Conservation (phyloP, 2,888 invertebrate species). For the Agrilus mali region DNA sequence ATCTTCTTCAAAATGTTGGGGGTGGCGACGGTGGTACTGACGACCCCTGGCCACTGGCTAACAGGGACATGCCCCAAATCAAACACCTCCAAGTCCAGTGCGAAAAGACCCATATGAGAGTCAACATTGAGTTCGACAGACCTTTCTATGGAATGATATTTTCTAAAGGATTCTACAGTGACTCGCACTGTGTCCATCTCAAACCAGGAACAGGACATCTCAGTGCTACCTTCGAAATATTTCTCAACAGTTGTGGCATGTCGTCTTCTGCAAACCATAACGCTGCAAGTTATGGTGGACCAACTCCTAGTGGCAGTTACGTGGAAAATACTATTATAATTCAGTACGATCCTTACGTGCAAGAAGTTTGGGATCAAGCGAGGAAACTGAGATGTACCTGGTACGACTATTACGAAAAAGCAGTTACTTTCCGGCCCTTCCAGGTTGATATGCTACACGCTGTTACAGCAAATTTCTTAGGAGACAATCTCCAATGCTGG, state of each 20-base stretch:
- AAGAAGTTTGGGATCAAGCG: slow-evolving; percentile 93
- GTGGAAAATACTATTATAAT: slow-evolving; percentile 92
- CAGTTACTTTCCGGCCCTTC: slow-evolving; percentile 89
- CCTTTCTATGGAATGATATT: slow-evolving; percentile 95
- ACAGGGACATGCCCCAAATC: slow-evolving; percentile 85
- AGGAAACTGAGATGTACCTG: slow-evolving; percentile 85
- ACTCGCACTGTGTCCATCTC: slow-evolving; percentile 81
- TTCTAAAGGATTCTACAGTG: slow-evolving; percentile 88
- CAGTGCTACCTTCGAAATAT: slow-evolving; percentile 87
- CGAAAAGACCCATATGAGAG: slow-evolving; percentile 91
- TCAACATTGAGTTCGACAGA: slow-evolving; percentile 88
- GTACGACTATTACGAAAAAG: slow-evolving; percentile 94
- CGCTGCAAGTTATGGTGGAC: slow-evolving; percentile 68
- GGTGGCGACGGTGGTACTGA: slow-evolving; percentile 42
- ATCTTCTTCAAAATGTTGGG: slow-evolving; percentile 30
- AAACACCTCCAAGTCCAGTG: slow-evolving; percentile 90
- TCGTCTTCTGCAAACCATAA: slow-evolving; percentile 84
- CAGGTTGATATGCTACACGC: slow-evolving; percentile 93
- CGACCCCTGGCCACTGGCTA: slow-evolving; percentile 80
- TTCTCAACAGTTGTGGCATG: slow-evolving; percentile 88
- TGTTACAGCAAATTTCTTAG: slow-evolving; percentile 89
- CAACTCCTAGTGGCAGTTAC: slow-evolving; percentile 84
- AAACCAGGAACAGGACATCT: slow-evolving; percentile 84
- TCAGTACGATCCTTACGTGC: slow-evolving; percentile 89
- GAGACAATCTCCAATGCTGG: slow-evolving; percentile 92